These are phyloP conservation scores for Hemithea aestivaria DNA, from an alignment of 2,888 invertebrate species.

Conservation along the genomic window DNA sequence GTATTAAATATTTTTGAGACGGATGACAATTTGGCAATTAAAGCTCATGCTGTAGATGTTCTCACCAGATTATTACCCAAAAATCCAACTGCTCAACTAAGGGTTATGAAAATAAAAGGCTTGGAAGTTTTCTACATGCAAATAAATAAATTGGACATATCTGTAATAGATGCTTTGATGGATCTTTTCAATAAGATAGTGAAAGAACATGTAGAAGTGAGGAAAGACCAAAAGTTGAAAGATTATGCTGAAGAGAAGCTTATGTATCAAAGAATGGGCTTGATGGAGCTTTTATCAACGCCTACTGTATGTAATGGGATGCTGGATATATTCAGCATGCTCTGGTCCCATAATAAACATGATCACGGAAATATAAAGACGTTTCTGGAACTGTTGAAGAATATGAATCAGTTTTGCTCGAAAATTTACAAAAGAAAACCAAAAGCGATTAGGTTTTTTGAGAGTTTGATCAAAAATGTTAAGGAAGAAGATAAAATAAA, in stretches of 20 bases:
- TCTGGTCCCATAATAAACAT: slow-evolving; percentile 35
- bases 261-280: slow-evolving; percentile 54
- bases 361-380: slow-evolving; percentile 33
- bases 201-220: slow-evolving; percentile 48
- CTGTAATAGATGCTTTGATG: slow-evolving; percentile 41
- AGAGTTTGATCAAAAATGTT: slow-evolving; percentile 36
- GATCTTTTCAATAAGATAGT: slow-evolving; percentile 58
- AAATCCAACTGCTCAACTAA: slow-evolving; percentile 53
- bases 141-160: slow-evolving; percentile 43
- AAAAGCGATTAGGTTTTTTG: slow-evolving; percentile 41
- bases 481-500: slow-evolving; percentile 30
- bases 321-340: slow-evolving; percentile 43
- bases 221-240: slow-evolving; percentile 31
- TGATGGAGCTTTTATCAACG: slow-evolving; percentile 52
- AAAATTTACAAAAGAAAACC: slow-evolving; percentile 37
- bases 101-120: slow-evolving; percentile 59
- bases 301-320: slow-evolving; percentile 51
- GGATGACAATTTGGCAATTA: slow-evolving; percentile 44
- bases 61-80: slow-evolving; percentile 54
- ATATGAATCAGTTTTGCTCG: slow-evolving; percentile 49
- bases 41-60: slow-evolving; percentile 50
- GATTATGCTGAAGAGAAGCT: slow-evolving; percentile 36
- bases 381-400: slow-evolving; percentile 46
- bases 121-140: slow-evolving; percentile 58
- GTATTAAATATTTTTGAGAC: slow-evolving; percentile 54